A percentile compares a stretch with the other conserved stretches of the same genome.
Conservation (phyloP, 2,888 invertebrate genomes). For the Cremastinae sp. region DNA sequence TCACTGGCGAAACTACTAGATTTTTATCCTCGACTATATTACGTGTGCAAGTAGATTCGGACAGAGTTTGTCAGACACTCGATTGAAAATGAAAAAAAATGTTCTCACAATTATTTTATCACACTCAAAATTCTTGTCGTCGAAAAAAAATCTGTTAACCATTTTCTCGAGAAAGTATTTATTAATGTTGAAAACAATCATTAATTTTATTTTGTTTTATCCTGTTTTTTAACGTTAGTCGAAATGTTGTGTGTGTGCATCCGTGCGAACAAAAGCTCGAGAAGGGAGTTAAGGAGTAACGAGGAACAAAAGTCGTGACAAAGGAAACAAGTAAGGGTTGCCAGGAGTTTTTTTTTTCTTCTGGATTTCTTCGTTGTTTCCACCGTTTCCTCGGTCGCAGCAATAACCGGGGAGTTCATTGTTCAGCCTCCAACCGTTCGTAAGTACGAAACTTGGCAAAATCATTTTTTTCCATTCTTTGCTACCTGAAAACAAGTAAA, state of each 20-base stretch:
- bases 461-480: background rate
- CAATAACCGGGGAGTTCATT: conserved; percentile 29
- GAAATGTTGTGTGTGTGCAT: no score
- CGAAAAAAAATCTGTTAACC: no score
- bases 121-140: no score
- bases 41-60: background rate
- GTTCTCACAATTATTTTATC: no score
- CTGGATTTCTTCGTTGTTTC: conserved; percentile 19
- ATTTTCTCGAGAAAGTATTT: no score
- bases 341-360: conserved; percentile 24
- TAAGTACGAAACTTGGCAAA: conserved; percentile 46
- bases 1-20: conserved; percentile 27
- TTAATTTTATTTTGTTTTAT: no score
- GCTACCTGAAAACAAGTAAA: no score
- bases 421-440: conserved; percentile 54
- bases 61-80: background rate
- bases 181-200: no score
- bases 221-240: no score
- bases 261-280: background rate
- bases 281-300: background rate
- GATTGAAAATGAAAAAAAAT: no score
- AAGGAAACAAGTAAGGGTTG: conserved; percentile 34
- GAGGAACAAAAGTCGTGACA: conserved; percentile 40
- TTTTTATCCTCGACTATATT: conserved; percentile 19
- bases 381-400: background rate